Conservation (phyloP, 2,797 vertebrate species). For the Sitta carolinensis region DNA sequence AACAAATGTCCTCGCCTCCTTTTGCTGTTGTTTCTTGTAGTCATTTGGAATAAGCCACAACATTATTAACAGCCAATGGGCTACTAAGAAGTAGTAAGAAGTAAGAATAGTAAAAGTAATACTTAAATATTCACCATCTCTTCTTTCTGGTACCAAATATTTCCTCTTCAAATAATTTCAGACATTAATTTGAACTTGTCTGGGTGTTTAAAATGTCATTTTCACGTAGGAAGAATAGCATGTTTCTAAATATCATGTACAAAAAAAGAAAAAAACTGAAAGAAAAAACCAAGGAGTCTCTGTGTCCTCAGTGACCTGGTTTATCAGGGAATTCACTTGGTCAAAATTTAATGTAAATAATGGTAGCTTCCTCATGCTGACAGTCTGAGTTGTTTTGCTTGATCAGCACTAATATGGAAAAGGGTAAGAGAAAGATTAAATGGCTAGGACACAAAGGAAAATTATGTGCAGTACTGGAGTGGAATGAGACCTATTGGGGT, state of each 20-base stretch:
- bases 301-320: slow-evolving; percentile 11
- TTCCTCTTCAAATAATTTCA: neutral
- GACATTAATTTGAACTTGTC: neutral
- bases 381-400: slow-evolving; percentile 7
- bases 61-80: neutral
- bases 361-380: slow-evolving; percentile 24
- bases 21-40: neutral
- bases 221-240: neutral
- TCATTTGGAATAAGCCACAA: neutral
- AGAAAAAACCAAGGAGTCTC: slow-evolving; percentile 9
- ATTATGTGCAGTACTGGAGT: neutral
- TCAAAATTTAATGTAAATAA: slow-evolving; percentile 60
- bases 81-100: neutral
- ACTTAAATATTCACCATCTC: neutral
- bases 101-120: too few relatives aligned
- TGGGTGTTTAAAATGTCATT: neutral
- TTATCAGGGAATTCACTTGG: slow-evolving; percentile 54
- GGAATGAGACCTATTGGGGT: neutral
- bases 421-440: neutral
- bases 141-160: neutral
- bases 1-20: neutral
- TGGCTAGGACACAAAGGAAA: neutral
- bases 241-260: neutral
- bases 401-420: slow-evolving; percentile 3
- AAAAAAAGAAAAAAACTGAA: neutral